These are phyloP conservation scores for Lamellibrachia satsuma DNA, from an alignment of 2,888 invertebrate genomes.

Conservation along the genomic window DNA sequence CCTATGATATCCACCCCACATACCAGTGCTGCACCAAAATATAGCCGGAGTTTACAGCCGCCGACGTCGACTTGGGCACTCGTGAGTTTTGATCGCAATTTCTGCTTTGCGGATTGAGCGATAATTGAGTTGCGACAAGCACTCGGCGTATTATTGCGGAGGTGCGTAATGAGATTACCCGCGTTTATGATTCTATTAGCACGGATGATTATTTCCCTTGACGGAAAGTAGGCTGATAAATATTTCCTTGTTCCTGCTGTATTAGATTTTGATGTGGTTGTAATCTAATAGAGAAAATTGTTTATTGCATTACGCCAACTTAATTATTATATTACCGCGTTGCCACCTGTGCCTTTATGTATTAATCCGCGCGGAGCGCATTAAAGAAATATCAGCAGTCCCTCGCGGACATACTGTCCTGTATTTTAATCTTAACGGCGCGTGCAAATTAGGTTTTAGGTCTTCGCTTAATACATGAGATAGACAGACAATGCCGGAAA, in stretches of 20 bases:
- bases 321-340: conserved; percentile 40
- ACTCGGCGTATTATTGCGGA: background rate
- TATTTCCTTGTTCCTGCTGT: conserved; percentile 33
- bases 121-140: conserved; percentile 17
- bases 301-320: conserved; percentile 55
- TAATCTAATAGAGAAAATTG: conserved; percentile 51
- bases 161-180: conserved; percentile 27
- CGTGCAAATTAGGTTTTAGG: background rate
- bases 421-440: conserved; percentile 12
- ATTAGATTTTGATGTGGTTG: conserved; percentile 48
- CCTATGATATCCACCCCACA: background rate
- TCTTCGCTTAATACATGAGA: conserved; percentile 9
- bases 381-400: conserved; percentile 26
- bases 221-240: conserved; percentile 33
- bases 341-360: conserved; percentile 42
- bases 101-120: conserved; percentile 5
- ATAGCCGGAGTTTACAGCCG: background rate
- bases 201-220: conserved; percentile 34
- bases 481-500: background rate
- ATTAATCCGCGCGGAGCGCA: conserved; percentile 35
- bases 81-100: conserved; percentile 7
- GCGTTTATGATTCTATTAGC: conserved; percentile 40
- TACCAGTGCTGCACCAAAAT: background rate
- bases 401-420: conserved; percentile 4
- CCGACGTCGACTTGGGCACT: background rate